A percentile compares a stretch with the other conserved stretches of the same genome.
Evolutionary conservation across 1,140 invertebrate species (phyloP).

Genomic region (Drosophila rhopaloa): DNA sequence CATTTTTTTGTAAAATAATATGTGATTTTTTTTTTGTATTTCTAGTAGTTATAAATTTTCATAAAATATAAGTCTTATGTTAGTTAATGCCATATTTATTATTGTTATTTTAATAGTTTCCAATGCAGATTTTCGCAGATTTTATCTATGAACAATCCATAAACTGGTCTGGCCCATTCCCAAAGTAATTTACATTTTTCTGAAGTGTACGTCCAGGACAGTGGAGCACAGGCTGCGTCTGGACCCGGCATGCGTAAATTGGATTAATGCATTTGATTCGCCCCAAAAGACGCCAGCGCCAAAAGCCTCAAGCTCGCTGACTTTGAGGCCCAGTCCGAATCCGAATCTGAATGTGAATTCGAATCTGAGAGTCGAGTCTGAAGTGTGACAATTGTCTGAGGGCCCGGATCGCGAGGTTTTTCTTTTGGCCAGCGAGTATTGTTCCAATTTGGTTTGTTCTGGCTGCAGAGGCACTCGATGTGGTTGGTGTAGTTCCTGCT

Average conservation of each 20-base stretch:
- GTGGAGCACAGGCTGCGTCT: conserved; percentile 33
- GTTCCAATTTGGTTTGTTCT: conserved; percentile 75
- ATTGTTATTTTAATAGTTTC: too few species aligned
- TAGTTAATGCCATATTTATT: too few species aligned
- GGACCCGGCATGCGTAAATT: conserved; percentile 74
- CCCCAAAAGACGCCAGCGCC: conserved; percentile 57
- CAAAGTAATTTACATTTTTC: too few species aligned
- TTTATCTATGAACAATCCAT: too few species aligned
- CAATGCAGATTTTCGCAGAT: too few species aligned
- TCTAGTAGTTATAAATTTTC: too few species aligned
- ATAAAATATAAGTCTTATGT: too few species aligned
- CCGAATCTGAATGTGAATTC: conserved; percentile 5
- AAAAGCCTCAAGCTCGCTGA: conserved; percentile 30
- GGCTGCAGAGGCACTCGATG: conserved; percentile 26
- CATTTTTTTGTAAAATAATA: too few species aligned
- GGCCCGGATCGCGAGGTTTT: conserved; percentile 42
- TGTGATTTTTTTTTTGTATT: too few species aligned
- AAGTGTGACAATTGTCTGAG: conserved; percentile 73
- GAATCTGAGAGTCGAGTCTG: conserved; percentile 7
- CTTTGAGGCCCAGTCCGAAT: conserved; percentile 21
- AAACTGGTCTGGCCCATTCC: too few species aligned
- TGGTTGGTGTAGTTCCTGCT: conserved; percentile 15
- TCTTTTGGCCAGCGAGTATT: conserved; percentile 38
- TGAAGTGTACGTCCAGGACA: conserved; percentile 20
- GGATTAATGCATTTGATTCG: conserved; percentile 81